Conservation (phyloP, 2,888 invertebrate genomes). For the Caenorhabditis sp. region DNA sequence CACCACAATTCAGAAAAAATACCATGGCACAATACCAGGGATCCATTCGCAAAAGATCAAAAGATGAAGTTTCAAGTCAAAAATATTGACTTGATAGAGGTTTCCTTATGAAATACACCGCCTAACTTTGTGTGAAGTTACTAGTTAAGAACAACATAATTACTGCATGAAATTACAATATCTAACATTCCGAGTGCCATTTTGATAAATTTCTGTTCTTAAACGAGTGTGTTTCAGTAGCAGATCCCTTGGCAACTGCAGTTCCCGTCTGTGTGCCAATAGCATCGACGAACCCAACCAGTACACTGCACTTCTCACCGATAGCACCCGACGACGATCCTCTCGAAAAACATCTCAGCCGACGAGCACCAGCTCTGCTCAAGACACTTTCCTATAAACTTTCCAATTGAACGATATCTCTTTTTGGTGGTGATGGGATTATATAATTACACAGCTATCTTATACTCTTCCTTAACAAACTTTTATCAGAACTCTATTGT, state of each 20-base stretch:
- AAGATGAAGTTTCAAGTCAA: conserved; percentile 29
- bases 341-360: conserved; percentile 78
- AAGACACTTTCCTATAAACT: conserved; percentile 80
- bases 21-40: background rate
- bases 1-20: conserved; percentile 51
- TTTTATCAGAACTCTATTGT: background rate
- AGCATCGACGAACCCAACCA: conserved; percentile 75
- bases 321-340: conserved; percentile 73
- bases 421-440: conserved; percentile 20
- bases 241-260: conserved; percentile 70
- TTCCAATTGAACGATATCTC: conserved; percentile 39
- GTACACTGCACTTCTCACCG: conserved; percentile 79
- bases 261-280: conserved; percentile 67
- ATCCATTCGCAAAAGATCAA: conserved; percentile 1
- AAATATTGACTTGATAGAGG: background rate
- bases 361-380: conserved; percentile 80
- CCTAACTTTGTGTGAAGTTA: conserved; percentile 10
- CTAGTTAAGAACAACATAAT: background rate
- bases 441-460: background rate
- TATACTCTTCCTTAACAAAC: too few relatives aligned
- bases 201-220: background rate
- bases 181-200: conserved; percentile 25
- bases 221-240: conserved; percentile 44
- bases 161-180: background rate
- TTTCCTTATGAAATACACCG: too few relatives aligned